Percentiles rank a stretch among this genome's conserved stretches.
Evolutionary conservation across 2,113 vertebrate species (phyloP).

Genomic region (Murina feae): DNA sequence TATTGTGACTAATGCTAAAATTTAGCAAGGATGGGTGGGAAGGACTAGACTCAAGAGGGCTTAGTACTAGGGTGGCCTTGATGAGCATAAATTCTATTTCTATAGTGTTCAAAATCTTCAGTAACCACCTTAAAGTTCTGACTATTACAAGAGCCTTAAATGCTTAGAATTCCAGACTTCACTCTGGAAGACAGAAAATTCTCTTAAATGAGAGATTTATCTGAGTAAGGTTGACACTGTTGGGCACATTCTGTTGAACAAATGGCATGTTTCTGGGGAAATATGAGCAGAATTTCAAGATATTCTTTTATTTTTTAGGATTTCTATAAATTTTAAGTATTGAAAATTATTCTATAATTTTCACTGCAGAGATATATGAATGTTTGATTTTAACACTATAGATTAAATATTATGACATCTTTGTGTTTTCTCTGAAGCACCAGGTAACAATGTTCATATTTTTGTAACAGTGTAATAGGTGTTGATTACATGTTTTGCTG

Average conservation of each 20-base stretch:
- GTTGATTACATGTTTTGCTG: neutral
- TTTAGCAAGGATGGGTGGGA: neutral
- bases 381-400: neutral
- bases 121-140: too few species aligned
- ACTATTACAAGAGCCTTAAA: neutral
- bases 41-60: neutral
- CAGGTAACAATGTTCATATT: neutral
- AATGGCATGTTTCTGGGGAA: neutral
- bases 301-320: neutral
- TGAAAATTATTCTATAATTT: neutral
- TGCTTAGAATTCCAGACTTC: neutral
- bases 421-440: neutral
- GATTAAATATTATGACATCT: neutral
- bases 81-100: neutral
- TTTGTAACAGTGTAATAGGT: neutral
- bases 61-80: neutral
- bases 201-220: neutral
- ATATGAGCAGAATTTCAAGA: neutral
- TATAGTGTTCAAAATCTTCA: fast-evolving
- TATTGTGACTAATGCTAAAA: neutral
- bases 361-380: neutral
- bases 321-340: neutral
- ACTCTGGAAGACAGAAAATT: neutral
- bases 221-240: neutral
- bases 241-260: neutral